Evolutionary conservation across 2,888 invertebrate genomes (phyloP).

Genomic region (Bedellia somnulentella): DNA sequence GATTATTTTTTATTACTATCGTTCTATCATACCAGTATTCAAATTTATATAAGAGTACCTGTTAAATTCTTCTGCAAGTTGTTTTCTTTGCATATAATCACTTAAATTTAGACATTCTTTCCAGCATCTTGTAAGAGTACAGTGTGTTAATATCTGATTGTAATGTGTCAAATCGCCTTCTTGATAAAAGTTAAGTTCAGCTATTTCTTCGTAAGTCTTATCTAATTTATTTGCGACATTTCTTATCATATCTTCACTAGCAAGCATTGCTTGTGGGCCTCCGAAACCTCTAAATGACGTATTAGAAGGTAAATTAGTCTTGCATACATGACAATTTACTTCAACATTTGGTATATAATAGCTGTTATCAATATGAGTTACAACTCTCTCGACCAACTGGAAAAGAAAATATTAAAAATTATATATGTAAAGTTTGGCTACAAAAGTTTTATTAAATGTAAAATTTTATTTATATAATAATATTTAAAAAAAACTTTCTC

Average conservation of each 20-base stretch:
- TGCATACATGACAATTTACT: slow-evolving; percentile 74
- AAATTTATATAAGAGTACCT: slow-evolving; percentile 36
- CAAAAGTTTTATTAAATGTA: neutral
- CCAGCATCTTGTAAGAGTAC: slow-evolving; percentile 78
- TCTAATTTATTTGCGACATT: slow-evolving; percentile 75
- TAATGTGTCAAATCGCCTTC: slow-evolving; percentile 80
- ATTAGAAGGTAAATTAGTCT: slow-evolving; percentile 88
- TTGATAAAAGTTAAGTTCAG: slow-evolving; percentile 74
- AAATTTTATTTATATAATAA: neutral
- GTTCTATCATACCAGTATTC: too few species aligned
- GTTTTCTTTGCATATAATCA: slow-evolving; percentile 61
- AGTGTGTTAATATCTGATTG: slow-evolving; percentile 71
- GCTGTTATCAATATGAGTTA: slow-evolving; percentile 82
- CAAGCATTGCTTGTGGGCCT: slow-evolving; percentile 89
- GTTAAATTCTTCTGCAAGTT: slow-evolving; percentile 69
- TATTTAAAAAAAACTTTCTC: neutral
- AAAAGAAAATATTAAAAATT: slow-evolving; percentile 11
- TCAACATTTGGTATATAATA: slow-evolving; percentile 77
- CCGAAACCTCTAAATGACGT: slow-evolving; percentile 94
- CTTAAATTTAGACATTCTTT: slow-evolving; percentile 72
- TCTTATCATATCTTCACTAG: slow-evolving; percentile 76
- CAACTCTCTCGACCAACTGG: slow-evolving; percentile 79
- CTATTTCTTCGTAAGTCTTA: slow-evolving; percentile 66
- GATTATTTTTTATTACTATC: too few species aligned
- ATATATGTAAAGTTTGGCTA: neutral